Percentiles rank a stretch among this genome's conserved stretches.
Evolutionary conservation across 2,888 invertebrate genomes (phyloP).

Genomic region (Sceliomorpha sp.): DNA sequence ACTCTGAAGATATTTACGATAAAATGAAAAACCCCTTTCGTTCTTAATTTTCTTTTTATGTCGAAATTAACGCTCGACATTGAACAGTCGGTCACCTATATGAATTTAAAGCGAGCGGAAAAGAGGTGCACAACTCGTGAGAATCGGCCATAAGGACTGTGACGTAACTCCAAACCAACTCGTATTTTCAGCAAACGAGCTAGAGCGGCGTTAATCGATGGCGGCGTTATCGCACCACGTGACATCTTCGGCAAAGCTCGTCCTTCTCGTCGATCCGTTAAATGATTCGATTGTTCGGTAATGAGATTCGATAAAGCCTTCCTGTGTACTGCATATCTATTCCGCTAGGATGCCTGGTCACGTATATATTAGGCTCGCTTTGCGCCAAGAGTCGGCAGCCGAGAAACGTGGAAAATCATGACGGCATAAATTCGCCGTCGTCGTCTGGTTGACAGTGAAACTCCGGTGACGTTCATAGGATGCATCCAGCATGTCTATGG

Average conservation of each 20-base stretch:
- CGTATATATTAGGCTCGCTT: conserved; percentile 43
- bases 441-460: too few species aligned
- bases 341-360: conserved; percentile 54
- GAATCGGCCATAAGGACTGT: conserved; percentile 29
- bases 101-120: conserved; percentile 10
- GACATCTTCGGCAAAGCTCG: conserved; percentile 19
- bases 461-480: too few species aligned
- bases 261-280: conserved; percentile 36
- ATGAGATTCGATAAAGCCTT: conserved; percentile 58
- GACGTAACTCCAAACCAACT: conserved; percentile 28
- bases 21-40: too few species aligned
- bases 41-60: not conserved
- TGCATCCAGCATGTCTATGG: too few species aligned
- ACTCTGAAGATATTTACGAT: too few species aligned
- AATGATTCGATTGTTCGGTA: conserved; percentile 55
- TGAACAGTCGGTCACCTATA: conserved; percentile 7
- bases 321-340: conserved; percentile 55
- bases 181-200: conserved; percentile 33
- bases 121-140: conserved; percentile 25
- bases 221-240: conserved; percentile 25
- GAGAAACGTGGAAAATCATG: conserved; percentile 21
- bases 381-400: conserved; percentile 16
- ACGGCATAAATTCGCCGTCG: conserved; percentile 2
- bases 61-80: conserved; percentile 13
- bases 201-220: conserved; percentile 36